Evolutionary conservation across 2,113 vertebrate genomes (phyloP), one percentile per base, ranked within the genome.

Genomic region (Myiozetetes cayanensis): DNA sequence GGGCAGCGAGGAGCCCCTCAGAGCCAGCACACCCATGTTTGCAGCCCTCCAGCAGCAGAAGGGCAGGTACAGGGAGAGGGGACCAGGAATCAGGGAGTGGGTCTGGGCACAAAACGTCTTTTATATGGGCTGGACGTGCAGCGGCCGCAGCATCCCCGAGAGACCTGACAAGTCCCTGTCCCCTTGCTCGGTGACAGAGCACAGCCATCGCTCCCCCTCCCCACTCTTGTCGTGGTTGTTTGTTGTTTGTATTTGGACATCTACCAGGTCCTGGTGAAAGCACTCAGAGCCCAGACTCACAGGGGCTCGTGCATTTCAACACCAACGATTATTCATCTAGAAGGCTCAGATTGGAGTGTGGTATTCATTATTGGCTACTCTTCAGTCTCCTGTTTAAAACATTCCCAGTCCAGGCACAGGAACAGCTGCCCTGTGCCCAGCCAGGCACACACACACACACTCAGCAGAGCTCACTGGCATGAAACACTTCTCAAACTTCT

Each of bases 111-210:
- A 75, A 59, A 87, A n/a, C 4, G 0, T 63, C 41, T 52, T 39
- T 55, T 39, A 7, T 19, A 2, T 4, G 4, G 22, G 28, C 59
- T 3, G 1, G 65, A 61, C 53, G 76, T 2, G 0, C 1, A 2
- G 12, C 14, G 39, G 25, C 52, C 22, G 4, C 61, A 72, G 61
- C 24, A 68, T 7, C 16, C 35, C 35, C 0, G 0, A 44, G 43
- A 63, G 43, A 52, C 6, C 31, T 14, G 43, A 11, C 1, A 14
- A 71, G 21, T 65, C 27, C 39, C 65, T 31, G 28, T 81, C 37
- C 47, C 24, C 33, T 65, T 30, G 12, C 70, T 43, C 20, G 31
- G 65, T 47, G 75, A 71, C 76, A 63, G 62, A 88, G 46, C 43
- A 87, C 59, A 65, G 52, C 28, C 12, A 2, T 15, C 47, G 7